phyloP scores from a whole-genome alignment of 2,797 vertebrate species.

The Darevskia mixta region DNA sequence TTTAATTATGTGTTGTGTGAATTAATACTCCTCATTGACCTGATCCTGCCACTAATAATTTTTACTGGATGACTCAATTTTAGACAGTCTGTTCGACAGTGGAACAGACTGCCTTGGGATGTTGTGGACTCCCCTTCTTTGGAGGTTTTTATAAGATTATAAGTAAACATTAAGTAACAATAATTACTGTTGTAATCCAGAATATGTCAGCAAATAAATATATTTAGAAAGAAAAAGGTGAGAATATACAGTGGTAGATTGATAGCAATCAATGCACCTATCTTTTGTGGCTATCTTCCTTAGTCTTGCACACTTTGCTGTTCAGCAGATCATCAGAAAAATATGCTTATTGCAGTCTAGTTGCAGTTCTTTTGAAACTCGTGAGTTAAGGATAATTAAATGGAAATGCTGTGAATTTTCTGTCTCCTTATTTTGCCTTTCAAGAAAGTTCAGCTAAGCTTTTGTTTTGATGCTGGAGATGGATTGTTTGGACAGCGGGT shows the following conservation, averaged over 20 bases:
- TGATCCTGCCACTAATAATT: background rate
- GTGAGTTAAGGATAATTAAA: background rate
- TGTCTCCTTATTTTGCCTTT: background rate
- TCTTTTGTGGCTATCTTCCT: background rate
- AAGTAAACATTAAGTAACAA: too few species aligned
- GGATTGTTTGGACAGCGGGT: constrained; percentile 16
- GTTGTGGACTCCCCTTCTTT: too few species aligned
- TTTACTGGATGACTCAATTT: background rate
- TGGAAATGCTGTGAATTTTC: background rate
- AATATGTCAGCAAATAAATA: too few species aligned
- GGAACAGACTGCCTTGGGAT: too few species aligned
- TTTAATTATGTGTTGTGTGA: background rate
- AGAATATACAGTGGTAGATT: too few species aligned
- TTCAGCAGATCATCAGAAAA: background rate
- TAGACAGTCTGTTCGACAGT: background rate
- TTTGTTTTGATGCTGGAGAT: constrained; percentile 14
- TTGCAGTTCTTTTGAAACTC: background rate
- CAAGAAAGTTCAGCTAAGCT: constrained; percentile 16
- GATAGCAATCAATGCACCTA: background rate
- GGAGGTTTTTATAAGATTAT: too few species aligned
- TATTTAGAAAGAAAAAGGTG: too few species aligned
- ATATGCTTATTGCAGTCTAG: background rate
- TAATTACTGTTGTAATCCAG: too few species aligned
- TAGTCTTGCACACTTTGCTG: background rate
- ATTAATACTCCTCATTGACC: background rate